These are phyloP conservation scores for Podargus strigoides DNA, from an alignment of 2,797 vertebrate species.

Conservation along the genomic window DNA sequence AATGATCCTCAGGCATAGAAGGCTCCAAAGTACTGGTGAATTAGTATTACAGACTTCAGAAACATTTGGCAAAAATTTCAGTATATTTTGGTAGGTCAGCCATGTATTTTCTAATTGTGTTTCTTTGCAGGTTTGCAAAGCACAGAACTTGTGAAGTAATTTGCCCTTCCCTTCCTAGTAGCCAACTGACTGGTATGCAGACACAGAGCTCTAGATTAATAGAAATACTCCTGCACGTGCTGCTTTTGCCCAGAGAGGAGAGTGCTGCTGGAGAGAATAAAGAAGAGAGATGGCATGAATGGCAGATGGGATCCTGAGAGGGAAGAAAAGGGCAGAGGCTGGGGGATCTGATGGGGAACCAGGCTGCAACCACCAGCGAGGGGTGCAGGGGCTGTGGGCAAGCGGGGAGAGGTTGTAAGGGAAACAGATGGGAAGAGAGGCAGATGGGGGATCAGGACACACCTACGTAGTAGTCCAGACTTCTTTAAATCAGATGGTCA, in stretches of 20 bases:
- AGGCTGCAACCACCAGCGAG: not conserved
- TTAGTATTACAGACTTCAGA: not conserved
- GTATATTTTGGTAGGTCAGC: not conserved
- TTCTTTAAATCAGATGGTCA: not conserved
- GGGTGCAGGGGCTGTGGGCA: not conserved
- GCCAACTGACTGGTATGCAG: fast-evolving
- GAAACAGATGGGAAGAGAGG: not conserved
- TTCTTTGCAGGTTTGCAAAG: not conserved
- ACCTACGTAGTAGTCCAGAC: not conserved
- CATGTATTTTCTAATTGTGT: not conserved
- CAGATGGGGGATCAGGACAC: not conserved
- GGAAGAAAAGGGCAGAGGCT: not conserved
- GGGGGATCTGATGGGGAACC: not conserved
- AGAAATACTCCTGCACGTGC: not conserved
- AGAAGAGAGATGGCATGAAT: not conserved
- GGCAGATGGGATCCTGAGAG: not conserved
- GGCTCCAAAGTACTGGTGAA: not conserved
- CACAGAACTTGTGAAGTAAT: not conserved
- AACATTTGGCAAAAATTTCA: not conserved
- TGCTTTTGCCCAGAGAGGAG: not conserved
- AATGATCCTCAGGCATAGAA: not conserved
- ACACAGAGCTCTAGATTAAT: not conserved
- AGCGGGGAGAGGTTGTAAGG: not conserved
- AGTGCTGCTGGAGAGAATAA: not conserved
- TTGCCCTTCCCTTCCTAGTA: not conserved